A percentile compares a stretch with the other conserved stretches of the same genome.
phyloP scores from a whole-genome alignment of 2,113 vertebrate species.

The Cebus imitator region DNA sequence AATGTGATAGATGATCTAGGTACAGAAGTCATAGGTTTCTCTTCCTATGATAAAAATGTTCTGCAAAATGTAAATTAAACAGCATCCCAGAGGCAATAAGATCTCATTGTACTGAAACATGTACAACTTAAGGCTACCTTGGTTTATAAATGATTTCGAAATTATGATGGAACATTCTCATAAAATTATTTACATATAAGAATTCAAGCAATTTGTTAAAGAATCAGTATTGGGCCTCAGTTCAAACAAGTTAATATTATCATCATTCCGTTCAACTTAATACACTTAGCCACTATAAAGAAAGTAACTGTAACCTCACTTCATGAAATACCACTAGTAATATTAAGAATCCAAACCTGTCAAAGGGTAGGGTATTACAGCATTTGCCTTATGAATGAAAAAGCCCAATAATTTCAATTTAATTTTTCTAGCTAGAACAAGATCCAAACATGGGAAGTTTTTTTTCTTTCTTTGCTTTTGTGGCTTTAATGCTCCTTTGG shows the following conservation, averaged over 20 bases:
- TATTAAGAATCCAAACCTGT: background rate
- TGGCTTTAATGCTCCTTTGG: constrained; percentile 35
- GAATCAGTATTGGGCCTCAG: background rate
- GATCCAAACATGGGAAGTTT: background rate
- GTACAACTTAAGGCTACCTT: constrained; percentile 68
- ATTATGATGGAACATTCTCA: constrained; percentile 35
- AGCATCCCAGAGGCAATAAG: constrained; percentile 65
- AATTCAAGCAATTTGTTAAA: constrained; percentile 41
- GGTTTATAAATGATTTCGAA: constrained; percentile 41
- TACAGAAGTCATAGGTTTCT: constrained; percentile 52
- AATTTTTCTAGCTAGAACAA: constrained; percentile 40
- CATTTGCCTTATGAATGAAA: constrained; percentile 12
- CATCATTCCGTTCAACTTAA: background rate
- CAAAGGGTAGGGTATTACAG: background rate
- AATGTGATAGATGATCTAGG: constrained; percentile 21
- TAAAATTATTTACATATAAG: constrained; percentile 37
- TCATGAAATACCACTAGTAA: constrained; percentile 18
- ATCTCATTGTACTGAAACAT: constrained; percentile 55
- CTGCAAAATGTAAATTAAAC: constrained; percentile 55
- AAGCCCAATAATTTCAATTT: background rate
- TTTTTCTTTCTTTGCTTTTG: background rate
- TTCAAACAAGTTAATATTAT: background rate
- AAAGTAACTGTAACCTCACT: background rate
- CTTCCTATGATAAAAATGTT: constrained; percentile 26
- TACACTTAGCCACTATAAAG: background rate